Base-by-base conservation (phyloP, 2,797 vertebrate genomes). In the Muraenolepis orangiensis region DNA sequence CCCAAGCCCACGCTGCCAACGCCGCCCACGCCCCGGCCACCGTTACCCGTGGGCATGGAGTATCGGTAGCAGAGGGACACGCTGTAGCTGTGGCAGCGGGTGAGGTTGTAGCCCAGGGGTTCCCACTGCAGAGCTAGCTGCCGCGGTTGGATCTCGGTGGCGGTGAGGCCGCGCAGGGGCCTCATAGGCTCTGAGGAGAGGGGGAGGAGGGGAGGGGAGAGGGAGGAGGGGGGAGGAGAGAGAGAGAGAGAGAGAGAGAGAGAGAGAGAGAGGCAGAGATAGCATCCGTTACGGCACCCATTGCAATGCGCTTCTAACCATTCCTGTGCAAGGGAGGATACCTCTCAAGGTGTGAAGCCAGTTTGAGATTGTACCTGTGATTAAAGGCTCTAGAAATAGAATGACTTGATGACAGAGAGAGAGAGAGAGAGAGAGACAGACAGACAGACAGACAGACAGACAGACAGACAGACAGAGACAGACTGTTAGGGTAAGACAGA, bases 121-220 rank as follows among this genome's bases (percentile, higher is more conserved):
- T 99, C 97, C 97, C 97, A 99, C 89, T 96, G 96, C 31, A 99
- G 86, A 0, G 91, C 93, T 87, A 98, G 89, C 89, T 97, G 96
- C 14, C 97, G 93, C 11, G 97, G 94, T 88, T 98, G 96, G 90
- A 98, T 97, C 88, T 97, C 97, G 0, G 95, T 91, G 0, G 96
- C 96, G 0, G 94, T 95, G 73, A 99, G 87, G 67, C 96, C 96
- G 70, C 96, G 95, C 80, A 96, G 91, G 64, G 96, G 95, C 72
- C 96, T 88, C 96, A 98, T 97, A 74, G 97, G 97, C 85, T 99
- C 97, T 99, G 87, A 0, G 13, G 64, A 68, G 26, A 26, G 66
- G 71, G 2, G 76, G 29, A 73, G 71, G 38, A 36, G 0, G 6
- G 74, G 42, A 76, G 4, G 3, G 30, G 2, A 29, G 57, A 5